A percentile compares a stretch with the other conserved stretches of the same genome.
Evolutionary conservation across 1,140 invertebrate species (phyloP).

Genomic region (Trichomalopsis sarcophagae): DNA sequence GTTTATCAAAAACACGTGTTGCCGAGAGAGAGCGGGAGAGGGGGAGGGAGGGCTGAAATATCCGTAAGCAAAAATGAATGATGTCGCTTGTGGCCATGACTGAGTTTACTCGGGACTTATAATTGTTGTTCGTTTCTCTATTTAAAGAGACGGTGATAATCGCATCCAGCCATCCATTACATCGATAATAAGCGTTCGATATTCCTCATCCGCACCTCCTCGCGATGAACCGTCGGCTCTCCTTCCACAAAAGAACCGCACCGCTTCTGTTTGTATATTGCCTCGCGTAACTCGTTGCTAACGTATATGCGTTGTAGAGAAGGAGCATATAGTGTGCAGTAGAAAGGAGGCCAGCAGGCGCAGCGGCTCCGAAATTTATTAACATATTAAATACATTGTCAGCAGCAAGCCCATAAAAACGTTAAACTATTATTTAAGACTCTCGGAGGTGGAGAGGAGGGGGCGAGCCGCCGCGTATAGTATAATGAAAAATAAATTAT

Average conservation of each 20-base stretch:
- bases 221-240: too few relatives aligned
- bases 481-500: constrained; percentile 1
- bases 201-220: too few relatives aligned
- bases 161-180: too few relatives aligned
- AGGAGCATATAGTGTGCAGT: not conserved
- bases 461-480: not conserved
- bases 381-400: not conserved
- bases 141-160: not conserved
- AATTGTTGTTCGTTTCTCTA: not conserved
- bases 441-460: not conserved
- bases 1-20: constrained; percentile 46
- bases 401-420: not conserved
- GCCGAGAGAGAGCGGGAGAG: not conserved
- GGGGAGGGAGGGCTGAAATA: not conserved
- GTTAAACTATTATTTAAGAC: not conserved
- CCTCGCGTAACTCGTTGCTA: too few relatives aligned
- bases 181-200: too few relatives aligned
- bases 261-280: too few relatives aligned
- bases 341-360: not conserved
- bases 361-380: not conserved
- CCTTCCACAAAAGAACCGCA: too few relatives aligned
- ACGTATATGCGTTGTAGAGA: too few relatives aligned
- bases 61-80: constrained; percentile 21
- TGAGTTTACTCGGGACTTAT: not conserved
- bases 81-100: constrained; percentile 8